These are phyloP conservation scores for Gulo gulo DNA, from an alignment of 2,113 vertebrate species.

Conservation along the genomic window DNA sequence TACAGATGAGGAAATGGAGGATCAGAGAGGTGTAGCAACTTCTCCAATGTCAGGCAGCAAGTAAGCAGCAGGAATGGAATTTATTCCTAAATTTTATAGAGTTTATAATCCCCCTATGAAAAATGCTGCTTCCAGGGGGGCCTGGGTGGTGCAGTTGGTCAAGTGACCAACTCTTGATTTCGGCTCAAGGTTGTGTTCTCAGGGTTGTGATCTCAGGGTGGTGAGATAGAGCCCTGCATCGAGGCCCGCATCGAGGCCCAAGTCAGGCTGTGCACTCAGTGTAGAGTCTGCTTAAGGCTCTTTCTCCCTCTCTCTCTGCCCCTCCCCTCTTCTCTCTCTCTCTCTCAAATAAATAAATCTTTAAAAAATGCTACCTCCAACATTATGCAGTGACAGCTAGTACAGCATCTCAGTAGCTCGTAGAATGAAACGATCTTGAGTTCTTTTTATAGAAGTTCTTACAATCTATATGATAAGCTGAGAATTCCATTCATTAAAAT, in stretches of 20 bases:
- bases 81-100: background rate
- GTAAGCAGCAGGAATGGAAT: background rate
- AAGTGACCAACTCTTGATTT: background rate
- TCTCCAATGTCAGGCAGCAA: background rate
- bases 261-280: background rate
- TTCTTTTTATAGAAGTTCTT: background rate
- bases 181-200: background rate
- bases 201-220: background rate
- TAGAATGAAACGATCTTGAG: background rate
- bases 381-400: background rate
- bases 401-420: background rate
- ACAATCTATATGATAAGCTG: background rate
- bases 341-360: background rate
- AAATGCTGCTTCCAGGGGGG: background rate
- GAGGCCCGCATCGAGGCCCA: background rate
- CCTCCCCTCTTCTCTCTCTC: background rate
- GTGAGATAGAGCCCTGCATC: background rate
- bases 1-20: background rate
- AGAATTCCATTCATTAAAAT: slow-evolving; percentile 30
- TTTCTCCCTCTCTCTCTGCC: background rate
- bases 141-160: background rate
- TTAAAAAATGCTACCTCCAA: background rate
- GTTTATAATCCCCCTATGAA: background rate
- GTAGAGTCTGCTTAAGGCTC: background rate
- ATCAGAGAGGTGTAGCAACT: background rate